Evolutionary conservation across 2,888 invertebrate species (phyloP).

Genomic region (Penaeus monodon): DNA sequence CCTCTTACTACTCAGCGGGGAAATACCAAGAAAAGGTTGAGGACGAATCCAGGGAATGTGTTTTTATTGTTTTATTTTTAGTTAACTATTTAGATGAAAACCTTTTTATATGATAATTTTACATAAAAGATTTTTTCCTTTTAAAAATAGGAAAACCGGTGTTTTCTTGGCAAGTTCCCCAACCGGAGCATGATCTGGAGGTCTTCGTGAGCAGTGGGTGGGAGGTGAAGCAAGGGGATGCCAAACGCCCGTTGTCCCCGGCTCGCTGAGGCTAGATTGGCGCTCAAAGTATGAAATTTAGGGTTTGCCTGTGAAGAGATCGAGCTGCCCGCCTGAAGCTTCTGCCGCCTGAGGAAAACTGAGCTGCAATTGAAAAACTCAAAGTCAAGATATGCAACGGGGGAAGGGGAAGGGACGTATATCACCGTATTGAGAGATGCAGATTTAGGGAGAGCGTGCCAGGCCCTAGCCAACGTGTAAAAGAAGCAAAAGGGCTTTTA

Average conservation of each 20-base stretch:
- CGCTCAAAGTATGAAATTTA: no score
- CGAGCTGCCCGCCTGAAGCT: no score
- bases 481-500: no score
- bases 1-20: slow-evolving; percentile 81
- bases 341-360: no score
- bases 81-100: slow-evolving; percentile 66
- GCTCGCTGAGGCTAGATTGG: no score
- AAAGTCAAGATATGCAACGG: slow-evolving; percentile 85
- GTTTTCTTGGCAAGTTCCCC: slow-evolving; percentile 66
- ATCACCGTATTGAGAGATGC: slow-evolving; percentile 80
- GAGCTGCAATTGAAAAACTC: no score
- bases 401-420: slow-evolving; percentile 98
- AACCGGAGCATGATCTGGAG: slow-evolving; percentile 74
- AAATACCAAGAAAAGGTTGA: slow-evolving; percentile 75
- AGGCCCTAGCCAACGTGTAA: slow-evolving; percentile 82
- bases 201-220: slow-evolving; percentile 97
- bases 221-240: slow-evolving; percentile 71
- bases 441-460: slow-evolving; percentile 93
- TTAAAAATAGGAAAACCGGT: slow-evolving; percentile 67
- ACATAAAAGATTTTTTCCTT: no score
- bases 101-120: no score
- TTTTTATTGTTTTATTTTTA: no score
- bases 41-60: no score
- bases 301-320: no score
- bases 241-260: no score